Evolutionary conservation across 2,113 vertebrate species (phyloP).

Genomic region (Mesocricetus auratus): DNA sequence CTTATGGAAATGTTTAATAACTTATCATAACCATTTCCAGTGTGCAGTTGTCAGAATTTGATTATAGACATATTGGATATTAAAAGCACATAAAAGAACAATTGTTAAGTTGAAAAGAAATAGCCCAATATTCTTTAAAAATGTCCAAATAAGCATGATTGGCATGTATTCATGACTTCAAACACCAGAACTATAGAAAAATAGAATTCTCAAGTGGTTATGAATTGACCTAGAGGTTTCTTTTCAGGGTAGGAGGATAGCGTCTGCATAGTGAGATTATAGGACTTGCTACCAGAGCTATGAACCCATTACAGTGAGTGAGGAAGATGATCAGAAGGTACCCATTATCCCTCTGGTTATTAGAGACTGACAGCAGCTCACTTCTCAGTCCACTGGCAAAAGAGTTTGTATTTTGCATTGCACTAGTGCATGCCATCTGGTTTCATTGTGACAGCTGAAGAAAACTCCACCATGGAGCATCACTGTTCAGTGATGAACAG

Average conservation of each 20-base stretch:
- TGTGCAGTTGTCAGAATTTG: too few relatives aligned
- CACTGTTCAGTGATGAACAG: neutral
- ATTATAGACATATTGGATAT: neutral
- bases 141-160: neutral
- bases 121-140: neutral
- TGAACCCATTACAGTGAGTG: neutral
- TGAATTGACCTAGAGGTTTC: neutral
- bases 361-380: neutral
- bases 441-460: neutral
- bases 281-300: neutral
- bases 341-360: neutral
- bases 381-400: neutral
- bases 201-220: neutral
- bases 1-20: neutral
- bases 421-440: neutral
- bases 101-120: neutral
- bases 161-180: too few relatives aligned
- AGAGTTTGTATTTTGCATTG: neutral
- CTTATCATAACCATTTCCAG: neutral
- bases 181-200: neutral
- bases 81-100: neutral
- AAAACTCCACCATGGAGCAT: neutral
- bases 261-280: neutral
- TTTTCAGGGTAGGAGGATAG: neutral
- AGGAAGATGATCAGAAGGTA: fast-evolving